A percentile compares a stretch with the other conserved stretches of the same genome.
These are phyloP conservation scores for Dynastes maya DNA, from an alignment of 2,888 invertebrate genomes.

Conservation along the genomic window DNA sequence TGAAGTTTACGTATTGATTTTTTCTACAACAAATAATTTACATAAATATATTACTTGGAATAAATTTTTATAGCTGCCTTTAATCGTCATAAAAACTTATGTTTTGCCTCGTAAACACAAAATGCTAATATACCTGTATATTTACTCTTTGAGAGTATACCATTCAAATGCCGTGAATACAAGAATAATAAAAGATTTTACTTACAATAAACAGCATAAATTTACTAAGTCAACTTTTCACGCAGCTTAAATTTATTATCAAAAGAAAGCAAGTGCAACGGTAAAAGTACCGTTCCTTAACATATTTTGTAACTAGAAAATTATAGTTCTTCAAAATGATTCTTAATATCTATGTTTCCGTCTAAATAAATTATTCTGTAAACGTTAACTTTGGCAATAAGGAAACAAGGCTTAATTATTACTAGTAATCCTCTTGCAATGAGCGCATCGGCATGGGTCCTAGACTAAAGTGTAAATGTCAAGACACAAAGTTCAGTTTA, in stretches of 20 bases:
- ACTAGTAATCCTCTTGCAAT: neutral
- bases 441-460: neutral
- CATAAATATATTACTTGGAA: too few relatives aligned
- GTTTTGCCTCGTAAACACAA: too few relatives aligned
- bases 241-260: conserved; percentile 5
- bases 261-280: neutral
- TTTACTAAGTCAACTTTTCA: neutral
- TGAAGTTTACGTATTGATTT: too few relatives aligned
- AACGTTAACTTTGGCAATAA: neutral
- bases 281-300: neutral
- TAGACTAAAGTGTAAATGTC: neutral
- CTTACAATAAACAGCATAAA: neutral
- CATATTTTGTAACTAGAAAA: neutral
- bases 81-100: too few relatives aligned
- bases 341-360: neutral
- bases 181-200: too few relatives aligned
- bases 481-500: conserved; percentile 27
- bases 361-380: neutral
- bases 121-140: too few relatives aligned
- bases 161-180: too few relatives aligned
- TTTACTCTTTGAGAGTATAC: too few relatives aligned
- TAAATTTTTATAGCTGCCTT: too few relatives aligned
- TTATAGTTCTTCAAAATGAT: neutral
- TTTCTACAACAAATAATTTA: too few relatives aligned
- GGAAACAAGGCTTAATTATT: neutral